Evolutionary conservation across 2,113 vertebrate species (phyloP).

Genomic region (Pavo muticus): DNA sequence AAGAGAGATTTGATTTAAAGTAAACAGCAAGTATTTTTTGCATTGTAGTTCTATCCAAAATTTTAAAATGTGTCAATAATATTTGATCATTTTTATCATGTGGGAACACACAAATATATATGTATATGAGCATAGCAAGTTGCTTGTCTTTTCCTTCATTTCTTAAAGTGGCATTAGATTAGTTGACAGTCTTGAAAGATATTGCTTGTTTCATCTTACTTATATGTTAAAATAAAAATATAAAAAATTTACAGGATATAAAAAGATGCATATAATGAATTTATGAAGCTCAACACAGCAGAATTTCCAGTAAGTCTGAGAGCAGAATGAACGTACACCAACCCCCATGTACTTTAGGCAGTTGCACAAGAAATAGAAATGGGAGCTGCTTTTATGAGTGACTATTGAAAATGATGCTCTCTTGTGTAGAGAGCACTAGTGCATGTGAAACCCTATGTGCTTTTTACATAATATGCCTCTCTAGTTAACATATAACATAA

Average conservation of each 20-base stretch:
- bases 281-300: neutral
- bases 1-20: constrained; percentile 17
- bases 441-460: constrained; percentile 64
- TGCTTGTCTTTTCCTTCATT: neutral
- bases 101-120: neutral
- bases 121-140: neutral
- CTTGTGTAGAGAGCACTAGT: constrained; percentile 66
- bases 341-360: neutral
- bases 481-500: constrained; percentile 72
- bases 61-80: constrained; percentile 42
- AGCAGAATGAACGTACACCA: neutral
- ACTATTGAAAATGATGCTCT: constrained; percentile 66
- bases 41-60: constrained; percentile 53
- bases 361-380: constrained; percentile 27
- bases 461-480: constrained; percentile 72
- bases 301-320: neutral
- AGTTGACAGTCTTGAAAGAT: neutral
- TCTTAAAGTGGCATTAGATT: neutral
- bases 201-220: neutral
- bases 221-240: neutral
- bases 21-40: constrained; percentile 24
- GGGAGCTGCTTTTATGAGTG: constrained; percentile 41
- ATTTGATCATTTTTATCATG: constrained; percentile 10
- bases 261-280: neutral
- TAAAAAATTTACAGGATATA: neutral